These are phyloP conservation scores for Thryonomys swinderianus DNA, from an alignment of 2,113 vertebrate species.

Conservation along the genomic window DNA sequence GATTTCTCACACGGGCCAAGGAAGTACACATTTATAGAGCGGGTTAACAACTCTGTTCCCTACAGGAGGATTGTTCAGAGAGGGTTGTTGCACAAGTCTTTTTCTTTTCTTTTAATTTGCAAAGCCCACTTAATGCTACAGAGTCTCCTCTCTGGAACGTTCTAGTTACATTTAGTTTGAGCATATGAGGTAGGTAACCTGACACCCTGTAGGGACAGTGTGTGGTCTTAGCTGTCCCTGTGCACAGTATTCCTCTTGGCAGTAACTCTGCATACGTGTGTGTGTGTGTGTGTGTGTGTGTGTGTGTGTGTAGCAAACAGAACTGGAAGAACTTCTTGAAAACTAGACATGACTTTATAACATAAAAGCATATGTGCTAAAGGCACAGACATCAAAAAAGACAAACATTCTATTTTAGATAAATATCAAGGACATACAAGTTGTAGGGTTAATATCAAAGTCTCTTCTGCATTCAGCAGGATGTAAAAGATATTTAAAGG, in stretches of 20 bases:
- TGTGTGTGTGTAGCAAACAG: neutral
- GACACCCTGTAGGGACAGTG: constrained; percentile 45
- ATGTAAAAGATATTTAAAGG: constrained; percentile 48
- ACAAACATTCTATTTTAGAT: constrained; percentile 42
- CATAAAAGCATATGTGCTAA: neutral
- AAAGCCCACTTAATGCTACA: constrained; percentile 66
- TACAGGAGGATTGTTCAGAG: neutral
- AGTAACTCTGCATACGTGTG: neutral
- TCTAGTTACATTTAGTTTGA: constrained; percentile 36
- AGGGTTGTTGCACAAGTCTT: neutral
- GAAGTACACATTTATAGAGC: neutral
- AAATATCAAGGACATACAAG: constrained; percentile 40
- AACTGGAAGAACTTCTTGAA: constrained; percentile 32
- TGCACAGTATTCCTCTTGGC: constrained; percentile 52
- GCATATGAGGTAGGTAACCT: constrained; percentile 46
- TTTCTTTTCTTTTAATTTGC: constrained; percentile 53
- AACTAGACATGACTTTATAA: constrained; percentile 17
- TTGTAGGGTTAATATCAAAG: constrained; percentile 26
- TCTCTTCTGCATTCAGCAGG: neutral
- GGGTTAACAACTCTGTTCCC: neutral
- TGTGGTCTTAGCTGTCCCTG: constrained; percentile 62
- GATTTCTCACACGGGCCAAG: neutral
- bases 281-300: neutral
- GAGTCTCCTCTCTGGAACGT: constrained; percentile 48
- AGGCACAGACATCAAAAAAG: constrained; percentile 11